Evolutionary conservation across 1,140 invertebrate species (phyloP), one percentile per base, ranked within the genome.

Genomic region (Brachionus calyciflorus): DNA sequence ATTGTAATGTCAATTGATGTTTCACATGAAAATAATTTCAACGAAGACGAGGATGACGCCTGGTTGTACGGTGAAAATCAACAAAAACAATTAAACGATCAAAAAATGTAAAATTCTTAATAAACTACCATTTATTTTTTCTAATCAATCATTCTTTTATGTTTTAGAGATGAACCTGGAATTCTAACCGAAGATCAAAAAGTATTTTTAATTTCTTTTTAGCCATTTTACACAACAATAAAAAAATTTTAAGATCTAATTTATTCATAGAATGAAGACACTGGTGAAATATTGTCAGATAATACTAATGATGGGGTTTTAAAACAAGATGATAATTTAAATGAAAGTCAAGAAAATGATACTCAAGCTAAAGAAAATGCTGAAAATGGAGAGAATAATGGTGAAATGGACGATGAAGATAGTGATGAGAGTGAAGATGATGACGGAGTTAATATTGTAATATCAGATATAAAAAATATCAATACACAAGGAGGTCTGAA

Each of bases 401-500:
- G 57, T 19, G 41, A 37, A 5, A n/a, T 30, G 2, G 49, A 55
- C 10, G 73, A 76, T 33, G n/a, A 57, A 26, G 73, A 76, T 30
- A 24, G 48, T 0, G 73, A 76, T 4, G 76, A 77, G 1, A 55
- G 65, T 33, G 76, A 77, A 12, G 76, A 77, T 30, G 48, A 77
- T 40, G 76, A 77, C 37, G 46, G 49, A 1, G 21, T 77, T 4
- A 53, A 65, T 53, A 49, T 77, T 33, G 40, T 51, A 24, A 65
- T 77, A 21, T 41, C 60, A 44, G 60, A 65, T 46, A 65, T 65
- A 24, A 51, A 21, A 19, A 49, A 41, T 2, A 33, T 30, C 7
- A 49, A 44, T 14, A 14, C 33, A 6, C 19, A 33, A 41, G 19
- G 28, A 21, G 48, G 17, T n/a, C 10, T 55, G 1, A 33, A 33